phyloP scores from a whole-genome alignment of 2,113 vertebrate species.

The Nansenia antarctica region DNA sequence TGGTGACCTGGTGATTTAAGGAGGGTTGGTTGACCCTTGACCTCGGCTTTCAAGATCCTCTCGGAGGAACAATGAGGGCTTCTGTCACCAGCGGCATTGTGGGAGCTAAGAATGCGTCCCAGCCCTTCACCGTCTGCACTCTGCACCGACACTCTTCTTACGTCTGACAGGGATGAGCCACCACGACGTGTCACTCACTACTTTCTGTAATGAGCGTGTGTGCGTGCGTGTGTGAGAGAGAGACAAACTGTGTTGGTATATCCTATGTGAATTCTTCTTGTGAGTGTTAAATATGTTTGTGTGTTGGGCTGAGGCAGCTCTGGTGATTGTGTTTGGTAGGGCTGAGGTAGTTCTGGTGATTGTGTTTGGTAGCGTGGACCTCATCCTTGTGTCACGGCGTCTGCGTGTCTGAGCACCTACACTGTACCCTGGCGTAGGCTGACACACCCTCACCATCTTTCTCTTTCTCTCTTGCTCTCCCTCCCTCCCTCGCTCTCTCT shows the following conservation, averaged over 20 bases:
- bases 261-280: too few species aligned
- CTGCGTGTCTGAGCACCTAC: constrained; percentile 35
- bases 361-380: constrained; percentile 29
- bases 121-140: not conserved
- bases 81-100: too few species aligned
- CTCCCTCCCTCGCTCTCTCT: not conserved
- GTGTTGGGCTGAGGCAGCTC: not conserved
- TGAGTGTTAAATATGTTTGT: constrained; percentile 1
- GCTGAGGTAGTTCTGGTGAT: constrained; percentile 24
- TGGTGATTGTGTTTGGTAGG: constrained; percentile 27
- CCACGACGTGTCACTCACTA: not conserved
- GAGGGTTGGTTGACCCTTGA: constrained; percentile 54
- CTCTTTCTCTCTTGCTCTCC: not conserved
- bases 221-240: constrained; percentile 13
- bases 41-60: constrained; percentile 30
- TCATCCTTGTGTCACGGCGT: constrained; percentile 30
- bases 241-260: not conserved
- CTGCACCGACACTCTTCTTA: not conserved
- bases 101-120: not conserved
- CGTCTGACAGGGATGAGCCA: not conserved
- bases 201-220: constrained; percentile 18
- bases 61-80: too few species aligned
- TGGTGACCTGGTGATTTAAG: too few species aligned
- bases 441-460: not conserved
- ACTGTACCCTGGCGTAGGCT: constrained; percentile 9